phyloP scores from a whole-genome alignment of 2,113 vertebrate genomes.

The Jacana jacana region DNA sequence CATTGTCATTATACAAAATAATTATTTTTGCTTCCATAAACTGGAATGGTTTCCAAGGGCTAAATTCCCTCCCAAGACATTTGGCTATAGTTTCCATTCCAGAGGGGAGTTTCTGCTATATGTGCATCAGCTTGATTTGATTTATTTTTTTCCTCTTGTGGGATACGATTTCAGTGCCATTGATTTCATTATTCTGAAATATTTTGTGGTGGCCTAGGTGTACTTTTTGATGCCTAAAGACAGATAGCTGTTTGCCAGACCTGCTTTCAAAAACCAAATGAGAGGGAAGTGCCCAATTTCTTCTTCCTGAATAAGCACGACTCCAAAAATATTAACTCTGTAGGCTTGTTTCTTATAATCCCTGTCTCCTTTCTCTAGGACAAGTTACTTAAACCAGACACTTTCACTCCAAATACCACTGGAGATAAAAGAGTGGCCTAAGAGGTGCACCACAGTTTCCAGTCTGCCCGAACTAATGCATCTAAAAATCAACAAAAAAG shows the following conservation, averaged over 20 bases:
- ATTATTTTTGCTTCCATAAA: constrained; percentile 3
- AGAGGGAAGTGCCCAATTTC: neutral
- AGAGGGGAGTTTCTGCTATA: neutral
- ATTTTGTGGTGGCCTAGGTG: neutral
- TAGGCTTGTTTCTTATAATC: neutral
- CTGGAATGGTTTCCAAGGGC: constrained; percentile 6
- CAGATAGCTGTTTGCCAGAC: neutral
- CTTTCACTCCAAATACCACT: neutral
- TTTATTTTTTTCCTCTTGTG: neutral
- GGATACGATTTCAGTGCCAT: neutral
- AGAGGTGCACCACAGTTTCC: neutral
- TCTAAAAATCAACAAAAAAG: neutral
- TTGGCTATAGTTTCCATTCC: neutral
- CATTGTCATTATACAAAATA: neutral
- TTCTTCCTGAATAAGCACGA: neutral
- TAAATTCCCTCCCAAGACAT: neutral
- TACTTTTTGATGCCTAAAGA: neutral
- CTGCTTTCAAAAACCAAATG: neutral
- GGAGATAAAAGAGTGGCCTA: neutral
- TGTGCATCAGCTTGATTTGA: neutral
- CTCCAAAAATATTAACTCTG: neutral
- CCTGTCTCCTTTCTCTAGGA: neutral
- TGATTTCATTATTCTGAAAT: neutral
- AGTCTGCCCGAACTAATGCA: neutral
- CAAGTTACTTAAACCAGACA: neutral